Conservation (phyloP, 2,888 invertebrate genomes). For the Venustoraphidia nigricollis region DNA sequence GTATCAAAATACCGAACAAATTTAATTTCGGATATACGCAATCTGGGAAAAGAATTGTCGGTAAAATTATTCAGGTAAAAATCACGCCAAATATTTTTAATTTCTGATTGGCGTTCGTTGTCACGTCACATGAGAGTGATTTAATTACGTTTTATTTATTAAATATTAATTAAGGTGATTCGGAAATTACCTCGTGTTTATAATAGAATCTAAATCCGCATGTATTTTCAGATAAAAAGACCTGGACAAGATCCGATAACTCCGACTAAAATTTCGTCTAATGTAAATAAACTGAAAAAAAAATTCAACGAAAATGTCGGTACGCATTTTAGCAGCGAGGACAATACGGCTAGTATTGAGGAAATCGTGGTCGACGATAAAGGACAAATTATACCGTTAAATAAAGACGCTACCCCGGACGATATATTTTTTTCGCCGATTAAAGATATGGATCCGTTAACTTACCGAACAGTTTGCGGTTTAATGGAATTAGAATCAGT, state of each 20-base stretch:
- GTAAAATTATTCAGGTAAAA: constrained; percentile 13
- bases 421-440: constrained; percentile 1
- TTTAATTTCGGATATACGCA: constrained; percentile 10
- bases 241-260: background rate
- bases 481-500: constrained; percentile 22
- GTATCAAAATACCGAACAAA: background rate
- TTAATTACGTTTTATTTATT: too few species aligned
- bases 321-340: too few species aligned
- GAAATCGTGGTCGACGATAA: background rate
- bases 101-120: too few species aligned
- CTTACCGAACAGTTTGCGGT: constrained; percentile 18
- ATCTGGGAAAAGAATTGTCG: constrained; percentile 13
- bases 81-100: too few species aligned
- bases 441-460: constrained; percentile 5
- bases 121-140: too few species aligned
- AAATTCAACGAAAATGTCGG: too few species aligned
- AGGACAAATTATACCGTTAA: background rate
- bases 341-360: background rate
- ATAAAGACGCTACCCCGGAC: background rate
- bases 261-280: too few species aligned
- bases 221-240: background rate
- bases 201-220: too few species aligned
- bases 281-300: too few species aligned
- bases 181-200: too few species aligned
- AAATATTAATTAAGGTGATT: too few species aligned